phyloP scores from a whole-genome alignment of 92 coral and sea anemone species.

The Blastomussa wellsi region DNA sequence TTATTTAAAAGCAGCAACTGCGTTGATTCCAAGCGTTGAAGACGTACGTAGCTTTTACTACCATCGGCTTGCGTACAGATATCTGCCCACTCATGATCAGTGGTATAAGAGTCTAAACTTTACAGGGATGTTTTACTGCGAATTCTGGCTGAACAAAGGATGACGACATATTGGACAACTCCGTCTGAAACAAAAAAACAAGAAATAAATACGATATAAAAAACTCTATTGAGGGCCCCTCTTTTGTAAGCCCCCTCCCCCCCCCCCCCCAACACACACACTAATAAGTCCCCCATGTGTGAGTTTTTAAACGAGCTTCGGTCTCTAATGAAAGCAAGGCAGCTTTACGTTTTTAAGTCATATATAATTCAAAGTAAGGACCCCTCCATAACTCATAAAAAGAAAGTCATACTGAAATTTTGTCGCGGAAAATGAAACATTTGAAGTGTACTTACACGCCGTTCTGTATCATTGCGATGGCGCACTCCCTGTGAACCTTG shows the following conservation, averaged over 20 bases:
- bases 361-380: too few species aligned
- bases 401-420: background rate
- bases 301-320: too few species aligned
- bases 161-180: constrained; percentile 52
- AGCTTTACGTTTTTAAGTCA: too few species aligned
- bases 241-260: background rate
- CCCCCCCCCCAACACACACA: background rate
- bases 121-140: background rate
- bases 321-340: too few species aligned
- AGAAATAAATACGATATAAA: background rate
- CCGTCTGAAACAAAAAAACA: constrained; percentile 22
- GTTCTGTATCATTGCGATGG: constrained; percentile 70
- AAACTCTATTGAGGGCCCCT: background rate
- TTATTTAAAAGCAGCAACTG: too few species aligned
- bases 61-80: background rate
- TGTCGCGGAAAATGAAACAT: background rate
- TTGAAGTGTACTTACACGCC: constrained; percentile 70
- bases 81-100: too few species aligned
- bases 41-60: too few species aligned
- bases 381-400: background rate
- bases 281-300: too few species aligned
- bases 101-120: background rate
- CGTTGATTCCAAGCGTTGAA: too few species aligned
- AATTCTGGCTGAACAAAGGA: constrained; percentile 35
- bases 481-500: constrained; percentile 83